Base-by-base conservation (phyloP, 2,888 invertebrate genomes). In the Parapristionchus giblindavisi region DNA sequence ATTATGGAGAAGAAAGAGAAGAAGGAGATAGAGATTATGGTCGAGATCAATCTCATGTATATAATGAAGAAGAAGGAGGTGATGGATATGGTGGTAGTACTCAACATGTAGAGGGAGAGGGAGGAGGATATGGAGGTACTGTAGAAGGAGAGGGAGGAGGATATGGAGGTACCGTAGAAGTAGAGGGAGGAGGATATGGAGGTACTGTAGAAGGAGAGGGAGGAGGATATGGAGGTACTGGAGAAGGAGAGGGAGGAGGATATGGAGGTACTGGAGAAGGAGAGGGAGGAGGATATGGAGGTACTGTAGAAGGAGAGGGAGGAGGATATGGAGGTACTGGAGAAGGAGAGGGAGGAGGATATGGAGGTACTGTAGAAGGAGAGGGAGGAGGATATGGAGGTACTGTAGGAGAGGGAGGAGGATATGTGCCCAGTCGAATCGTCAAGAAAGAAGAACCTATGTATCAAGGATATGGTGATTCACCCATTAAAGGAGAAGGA, bases 371-470 rank as follows among this genome's bases (percentile, higher is more conserved):
- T n/a, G n/a, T n/a, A n/a, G n/a, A n/a, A n/a, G n/a, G n/a, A n/a
- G n/a, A n/a, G n/a, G n/a, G n/a, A n/a, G n/a, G n/a, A n/a, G n/a
- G n/a, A n/a, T n/a, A 34, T 17, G 38, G 17, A 38, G 34, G 32
- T 5, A 52, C 48, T 24, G 71, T 56, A 32, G 54, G 52, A 14
- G 51, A 68, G 3, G 34, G 38, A 34, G 21, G 21, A 1, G 32
- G 52, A 34, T 58, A 56, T 32, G 34, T 61, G 32, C 48, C 73
- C 32, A 34, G 36, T 17, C 2, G 3, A 27, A n/a, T n/a, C n/a
- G 24, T 60, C 32, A 61, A 73, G 61, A 73, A 73, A 34, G 73
- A 71, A 29, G 63, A 71, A 38, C 43, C 40, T n/a, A 21, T 36
- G 4, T 58, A 27, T 27, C 40, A 40, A 5, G 68, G 36, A 68